Conservation (phyloP, 1,140 invertebrate genomes). For the Zaprionus camerounensis region DNA sequence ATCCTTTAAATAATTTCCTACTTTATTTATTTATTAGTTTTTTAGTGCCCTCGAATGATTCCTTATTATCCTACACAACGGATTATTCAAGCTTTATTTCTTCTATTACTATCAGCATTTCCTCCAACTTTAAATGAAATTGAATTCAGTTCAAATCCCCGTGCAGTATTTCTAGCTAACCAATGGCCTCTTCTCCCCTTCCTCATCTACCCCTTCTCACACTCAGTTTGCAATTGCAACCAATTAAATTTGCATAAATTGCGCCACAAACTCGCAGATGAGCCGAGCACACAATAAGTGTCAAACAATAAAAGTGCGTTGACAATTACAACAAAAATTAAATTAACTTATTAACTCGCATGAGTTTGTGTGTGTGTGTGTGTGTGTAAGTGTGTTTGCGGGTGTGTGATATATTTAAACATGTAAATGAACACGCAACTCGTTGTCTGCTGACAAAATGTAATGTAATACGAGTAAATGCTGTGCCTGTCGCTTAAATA, state of each 20-base stretch:
- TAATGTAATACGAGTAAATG: constrained; percentile 75
- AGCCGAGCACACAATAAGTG: constrained; percentile 44
- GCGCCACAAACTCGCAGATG: constrained; percentile 14
- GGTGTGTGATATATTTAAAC: constrained; percentile 50
- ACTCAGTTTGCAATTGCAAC: constrained; percentile 52
- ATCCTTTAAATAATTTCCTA: no score
- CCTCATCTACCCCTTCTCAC: not conserved
- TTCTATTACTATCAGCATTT: not conserved
- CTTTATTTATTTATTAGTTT: not conserved
- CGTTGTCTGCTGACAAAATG: constrained; percentile 58
- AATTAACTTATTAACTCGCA: constrained; percentile 77
- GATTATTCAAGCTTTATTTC: not conserved
- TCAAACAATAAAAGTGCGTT: constrained; percentile 76
- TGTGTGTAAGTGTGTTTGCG: constrained; percentile 18
- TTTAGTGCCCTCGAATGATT: not conserved
- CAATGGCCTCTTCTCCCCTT: not conserved
- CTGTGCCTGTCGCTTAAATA: constrained; percentile 61
- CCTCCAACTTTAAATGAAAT: not conserved
- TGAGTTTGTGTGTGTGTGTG: constrained; percentile 10
- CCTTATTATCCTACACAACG: not conserved
- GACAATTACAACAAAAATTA: constrained; percentile 81
- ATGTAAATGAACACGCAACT: constrained; percentile 41
- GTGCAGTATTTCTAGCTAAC: not conserved
- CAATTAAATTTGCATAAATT: constrained; percentile 83
- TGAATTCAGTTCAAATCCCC: constrained; percentile 5